phyloP scores from a whole-genome alignment of 2,113 vertebrate genomes.

The Sinocyclocheilus anshuiensis region DNA sequence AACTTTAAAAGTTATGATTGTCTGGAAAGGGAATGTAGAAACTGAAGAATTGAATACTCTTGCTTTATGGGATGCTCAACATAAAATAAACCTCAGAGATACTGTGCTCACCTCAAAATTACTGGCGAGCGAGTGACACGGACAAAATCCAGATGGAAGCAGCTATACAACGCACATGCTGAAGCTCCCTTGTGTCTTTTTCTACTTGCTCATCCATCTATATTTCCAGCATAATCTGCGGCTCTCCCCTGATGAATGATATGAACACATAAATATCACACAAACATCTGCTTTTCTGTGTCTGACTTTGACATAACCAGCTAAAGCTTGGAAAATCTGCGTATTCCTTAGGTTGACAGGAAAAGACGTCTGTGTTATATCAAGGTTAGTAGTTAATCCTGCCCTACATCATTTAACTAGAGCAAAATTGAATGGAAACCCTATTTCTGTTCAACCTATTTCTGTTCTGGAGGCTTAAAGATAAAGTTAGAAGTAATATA shows the following conservation, averaged over 20 bases:
- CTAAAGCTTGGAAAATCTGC: slow-evolving; percentile 14
- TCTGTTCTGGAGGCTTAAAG: not conserved
- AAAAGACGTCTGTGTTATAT: slow-evolving; percentile 19
- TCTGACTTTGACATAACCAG: not conserved
- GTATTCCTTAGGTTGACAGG: slow-evolving; percentile 22
- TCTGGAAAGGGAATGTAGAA: not conserved
- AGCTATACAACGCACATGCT: not conserved
- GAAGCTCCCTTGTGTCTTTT: not conserved
- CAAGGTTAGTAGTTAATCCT: slow-evolving; percentile 10
- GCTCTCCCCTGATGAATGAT: slow-evolving; percentile 20
- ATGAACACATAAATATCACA: slow-evolving; percentile 26
- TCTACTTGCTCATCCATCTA: slow-evolving; percentile 13
- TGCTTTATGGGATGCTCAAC: not conserved
- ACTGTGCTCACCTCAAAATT: not conserved
- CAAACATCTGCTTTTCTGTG: slow-evolving; percentile 34
- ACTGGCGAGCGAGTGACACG: not conserved
- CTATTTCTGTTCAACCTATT: not conserved
- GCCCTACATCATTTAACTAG: slow-evolving; percentile 28
- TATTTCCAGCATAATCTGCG: slow-evolving; percentile 1
- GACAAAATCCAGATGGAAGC: slow-evolving; percentile 33
- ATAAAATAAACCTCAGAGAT: not conserved
- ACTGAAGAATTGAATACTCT: not conserved
- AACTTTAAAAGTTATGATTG: not conserved
- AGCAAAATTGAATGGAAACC: slow-evolving; percentile 1
- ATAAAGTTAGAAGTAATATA: not conserved